These are phyloP conservation scores for Eupithecia subumbrata DNA, from an alignment of 2,888 invertebrate genomes.

Conservation along the genomic window DNA sequence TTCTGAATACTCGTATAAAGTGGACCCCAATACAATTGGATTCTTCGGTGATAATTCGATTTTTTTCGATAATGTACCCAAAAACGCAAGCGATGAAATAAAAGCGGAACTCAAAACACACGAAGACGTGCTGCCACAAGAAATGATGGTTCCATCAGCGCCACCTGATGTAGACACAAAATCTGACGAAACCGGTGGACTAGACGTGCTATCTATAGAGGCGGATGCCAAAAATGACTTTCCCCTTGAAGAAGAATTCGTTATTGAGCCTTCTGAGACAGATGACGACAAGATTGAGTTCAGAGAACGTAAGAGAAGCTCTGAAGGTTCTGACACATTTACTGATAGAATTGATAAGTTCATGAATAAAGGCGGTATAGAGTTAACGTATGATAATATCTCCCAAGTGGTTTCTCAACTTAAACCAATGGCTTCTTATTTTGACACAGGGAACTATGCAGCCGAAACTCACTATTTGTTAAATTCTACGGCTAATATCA, in stretches of 20 bases:
- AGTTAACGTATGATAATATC: slow-evolving; percentile 14
- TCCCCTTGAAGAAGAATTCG: slow-evolving; percentile 70
- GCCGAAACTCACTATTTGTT: slow-evolving; percentile 71
- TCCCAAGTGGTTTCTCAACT: slow-evolving; percentile 47
- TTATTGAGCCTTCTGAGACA: slow-evolving; percentile 73
- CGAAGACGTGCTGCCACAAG: slow-evolving; percentile 58
- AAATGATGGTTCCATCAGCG: slow-evolving; percentile 65
- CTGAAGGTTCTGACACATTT: slow-evolving; percentile 69
- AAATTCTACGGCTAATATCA: slow-evolving; percentile 51
- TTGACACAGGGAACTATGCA: slow-evolving; percentile 78
- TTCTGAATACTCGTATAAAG: slow-evolving; percentile 55
- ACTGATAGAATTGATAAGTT: slow-evolving; percentile 73
- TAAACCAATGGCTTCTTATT: slow-evolving; percentile 72
- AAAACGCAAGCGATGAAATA: slow-evolving; percentile 69
- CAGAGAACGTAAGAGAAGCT: slow-evolving; percentile 54
- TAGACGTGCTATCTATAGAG: slow-evolving; percentile 77
- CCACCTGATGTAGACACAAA: slow-evolving; percentile 70
- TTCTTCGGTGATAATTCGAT: slow-evolving; percentile 61
- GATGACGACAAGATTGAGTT: slow-evolving; percentile 74
- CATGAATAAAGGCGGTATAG: slow-evolving; percentile 51
- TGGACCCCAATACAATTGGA: slow-evolving; percentile 55
- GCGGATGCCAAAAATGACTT: slow-evolving; percentile 77
- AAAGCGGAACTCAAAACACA: slow-evolving; percentile 68
- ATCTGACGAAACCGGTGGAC: slow-evolving; percentile 66
- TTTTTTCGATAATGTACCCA: slow-evolving; percentile 63